Evolutionary conservation across 2,113 vertebrate species (phyloP).

Genomic region (Pseudorhombus dupliciocellatus): DNA sequence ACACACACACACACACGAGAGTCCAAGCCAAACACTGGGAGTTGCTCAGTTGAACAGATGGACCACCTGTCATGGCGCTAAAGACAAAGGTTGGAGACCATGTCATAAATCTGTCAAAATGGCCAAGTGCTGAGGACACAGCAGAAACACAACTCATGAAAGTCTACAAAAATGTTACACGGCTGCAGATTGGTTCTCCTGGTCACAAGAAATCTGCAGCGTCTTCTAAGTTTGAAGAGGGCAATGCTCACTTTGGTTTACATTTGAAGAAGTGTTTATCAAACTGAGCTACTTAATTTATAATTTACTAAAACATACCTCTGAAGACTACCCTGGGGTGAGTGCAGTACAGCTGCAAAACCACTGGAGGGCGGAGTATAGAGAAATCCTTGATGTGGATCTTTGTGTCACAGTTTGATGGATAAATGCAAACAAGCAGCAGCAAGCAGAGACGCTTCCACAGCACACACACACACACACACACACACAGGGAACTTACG

Average conservation of each 20-base stretch:
- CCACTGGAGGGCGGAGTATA: constrained; percentile 53
- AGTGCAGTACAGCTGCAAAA: constrained; percentile 15
- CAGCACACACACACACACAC: constrained; percentile 15
- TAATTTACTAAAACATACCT: not conserved
- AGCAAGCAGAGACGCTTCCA: constrained; percentile 33
- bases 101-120: constrained; percentile 4
- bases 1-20: not conserved
- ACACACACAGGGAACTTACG: constrained; percentile 18
- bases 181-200: constrained; percentile 12
- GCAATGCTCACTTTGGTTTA: too few relatives aligned
- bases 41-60: constrained; percentile 51
- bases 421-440: constrained; percentile 36
- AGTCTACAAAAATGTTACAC: constrained; percentile 4
- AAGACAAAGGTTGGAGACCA: constrained; percentile 41
- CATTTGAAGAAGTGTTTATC: not conserved
- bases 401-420: constrained; percentile 11
- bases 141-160: constrained; percentile 22
- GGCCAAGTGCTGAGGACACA: constrained; percentile 10
- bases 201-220: too few relatives aligned
- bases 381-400: not conserved
- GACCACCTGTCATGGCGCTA: constrained; percentile 42
- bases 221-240: not conserved
- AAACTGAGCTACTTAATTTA: not conserved
- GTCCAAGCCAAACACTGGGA: constrained; percentile 31
- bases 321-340: not conserved